Conservation (phyloP, 2,797 vertebrate genomes). For the Mormyrus proboscirostris region DNA sequence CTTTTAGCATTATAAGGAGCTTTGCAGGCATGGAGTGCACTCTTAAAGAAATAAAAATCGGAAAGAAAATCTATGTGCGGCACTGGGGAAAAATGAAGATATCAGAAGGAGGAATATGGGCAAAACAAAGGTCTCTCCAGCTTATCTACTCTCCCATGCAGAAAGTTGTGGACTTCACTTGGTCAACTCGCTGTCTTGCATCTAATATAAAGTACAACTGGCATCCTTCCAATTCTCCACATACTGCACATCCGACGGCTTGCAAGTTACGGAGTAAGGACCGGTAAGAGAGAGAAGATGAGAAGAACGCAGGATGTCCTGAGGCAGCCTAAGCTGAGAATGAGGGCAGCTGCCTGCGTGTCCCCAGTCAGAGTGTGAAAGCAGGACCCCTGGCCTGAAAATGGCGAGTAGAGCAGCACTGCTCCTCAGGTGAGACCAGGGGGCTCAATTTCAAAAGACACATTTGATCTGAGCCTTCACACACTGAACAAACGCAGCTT, state of each 20-base stretch:
- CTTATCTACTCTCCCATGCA: conserved; percentile 53
- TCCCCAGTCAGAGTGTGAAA: conserved; percentile 22
- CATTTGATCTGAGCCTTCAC: background rate
- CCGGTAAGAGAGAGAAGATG: background rate
- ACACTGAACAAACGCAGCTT: background rate
- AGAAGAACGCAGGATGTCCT: background rate
- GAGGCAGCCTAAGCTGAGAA: background rate
- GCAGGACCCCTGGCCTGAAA: background rate
- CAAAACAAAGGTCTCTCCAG: conserved; percentile 54
- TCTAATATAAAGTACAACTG: conserved; percentile 22
- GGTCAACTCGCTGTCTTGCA: conserved; percentile 37
- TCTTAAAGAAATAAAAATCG: conserved; percentile 34
- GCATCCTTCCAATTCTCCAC: background rate
- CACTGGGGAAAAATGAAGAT: conserved; percentile 42
- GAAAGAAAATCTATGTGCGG: conserved; percentile 37
- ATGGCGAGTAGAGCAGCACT: conserved; percentile 12
- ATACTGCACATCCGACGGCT: background rate
- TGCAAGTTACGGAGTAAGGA: background rate
- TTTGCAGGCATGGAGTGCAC: conserved; percentile 41
- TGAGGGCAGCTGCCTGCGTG: conserved; percentile 15
- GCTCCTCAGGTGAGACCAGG: conserved; percentile 18
- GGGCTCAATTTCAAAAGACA: background rate
- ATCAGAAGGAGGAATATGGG: conserved; percentile 19
- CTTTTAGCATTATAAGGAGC: conserved; percentile 48
- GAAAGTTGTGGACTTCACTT: conserved; percentile 42